Conservation (phyloP, 1,140 invertebrate species). For the Pseudomyrmex cubaensis region DNA sequence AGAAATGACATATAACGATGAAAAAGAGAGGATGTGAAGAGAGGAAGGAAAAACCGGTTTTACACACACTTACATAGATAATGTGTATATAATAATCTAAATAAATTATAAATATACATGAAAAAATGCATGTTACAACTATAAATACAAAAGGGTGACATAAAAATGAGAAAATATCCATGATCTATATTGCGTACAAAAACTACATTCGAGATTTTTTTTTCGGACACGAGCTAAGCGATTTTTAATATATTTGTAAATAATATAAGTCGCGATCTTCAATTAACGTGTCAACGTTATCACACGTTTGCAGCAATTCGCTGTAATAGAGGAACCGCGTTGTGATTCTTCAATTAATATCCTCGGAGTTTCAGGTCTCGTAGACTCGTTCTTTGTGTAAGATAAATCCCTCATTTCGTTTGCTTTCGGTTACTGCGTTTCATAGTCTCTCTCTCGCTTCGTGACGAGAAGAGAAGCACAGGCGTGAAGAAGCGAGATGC, state of each 20-base stretch:
- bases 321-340: neutral
- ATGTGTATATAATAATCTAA: slow-evolving; percentile 63
- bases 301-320: neutral
- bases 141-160: slow-evolving; percentile 68
- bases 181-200: neutral
- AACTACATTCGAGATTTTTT: slow-evolving; percentile 37
- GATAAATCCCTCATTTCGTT: neutral
- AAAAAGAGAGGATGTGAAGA: too few species aligned
- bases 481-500: slow-evolving; percentile 51
- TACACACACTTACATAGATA: slow-evolving; percentile 6
- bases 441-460: slow-evolving; percentile 22
- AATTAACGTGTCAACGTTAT: neutral
- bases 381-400: slow-evolving; percentile 7
- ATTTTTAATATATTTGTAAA: slow-evolving; percentile 8
- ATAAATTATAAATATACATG: slow-evolving; percentile 76
- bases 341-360: too few species aligned
- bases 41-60: neutral
- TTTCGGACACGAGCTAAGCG: neutral
- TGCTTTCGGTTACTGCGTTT: slow-evolving; percentile 60
- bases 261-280: slow-evolving; percentile 2
- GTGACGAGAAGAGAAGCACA: slow-evolving; percentile 35
- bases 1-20: neutral
- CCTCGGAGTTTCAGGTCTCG: too few species aligned
- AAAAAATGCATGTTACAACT: slow-evolving; percentile 66
- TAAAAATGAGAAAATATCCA: slow-evolving; percentile 53